Conservation (phyloP, 2,113 vertebrate genomes). For the Uria aalge region DNA sequence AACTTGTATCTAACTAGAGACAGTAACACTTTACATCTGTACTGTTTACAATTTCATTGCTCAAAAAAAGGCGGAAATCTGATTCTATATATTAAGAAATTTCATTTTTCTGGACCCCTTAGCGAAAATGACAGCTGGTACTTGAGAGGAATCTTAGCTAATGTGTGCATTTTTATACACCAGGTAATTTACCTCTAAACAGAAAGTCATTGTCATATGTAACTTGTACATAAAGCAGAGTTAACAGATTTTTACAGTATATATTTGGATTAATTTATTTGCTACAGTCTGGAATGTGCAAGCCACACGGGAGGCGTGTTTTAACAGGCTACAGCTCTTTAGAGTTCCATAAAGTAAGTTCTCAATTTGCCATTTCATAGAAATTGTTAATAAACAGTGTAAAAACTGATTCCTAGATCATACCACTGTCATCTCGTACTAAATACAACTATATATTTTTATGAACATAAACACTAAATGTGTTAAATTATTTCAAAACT, state of each 20-base stretch:
- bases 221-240: neutral
- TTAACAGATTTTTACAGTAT: neutral
- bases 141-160: neutral
- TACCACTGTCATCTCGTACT: neutral
- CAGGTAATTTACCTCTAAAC: neutral
- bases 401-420: neutral
- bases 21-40: neutral
- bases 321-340: neutral
- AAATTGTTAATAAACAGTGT: neutral
- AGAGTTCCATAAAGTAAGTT: neutral
- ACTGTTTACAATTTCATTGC: neutral
- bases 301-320: neutral
- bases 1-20: neutral
- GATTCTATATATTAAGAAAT: neutral
- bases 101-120: neutral
- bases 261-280: neutral
- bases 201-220: neutral
- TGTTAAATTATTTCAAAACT: neutral
- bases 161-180: neutral
- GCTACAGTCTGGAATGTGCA: neutral
- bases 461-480: neutral
- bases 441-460: neutral
- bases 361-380: neutral
- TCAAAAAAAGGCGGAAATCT: neutral
- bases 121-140: neutral